Evolutionary conservation across 2,113 vertebrate genomes (phyloP), one percentile per base, ranked within the genome.

Genomic region (Crotalus horridus): DNA sequence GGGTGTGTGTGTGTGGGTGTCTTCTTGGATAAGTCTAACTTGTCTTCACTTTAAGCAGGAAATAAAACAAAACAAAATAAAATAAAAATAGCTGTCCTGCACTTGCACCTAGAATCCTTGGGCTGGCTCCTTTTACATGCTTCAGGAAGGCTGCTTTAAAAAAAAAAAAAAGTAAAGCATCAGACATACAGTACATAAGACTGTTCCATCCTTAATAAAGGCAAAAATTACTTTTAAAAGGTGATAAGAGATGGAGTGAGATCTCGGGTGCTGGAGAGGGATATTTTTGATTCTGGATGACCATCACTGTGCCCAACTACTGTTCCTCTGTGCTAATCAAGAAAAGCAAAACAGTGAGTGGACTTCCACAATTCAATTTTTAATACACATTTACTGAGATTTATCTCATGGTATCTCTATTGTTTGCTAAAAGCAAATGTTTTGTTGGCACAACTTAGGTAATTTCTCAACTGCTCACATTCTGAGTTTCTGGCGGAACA

Each of bases 401-500:
- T 92, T 92, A 5, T 29, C 48, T 88, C 43, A 53, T 54, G 29
- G 43, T 10, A 88, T 9, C 43, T 51, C 64, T 54, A 1, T 56
- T 29, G 91, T 95, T 81, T 87, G 88, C 91, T 95, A 56, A 91
- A 59, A 91, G 29, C 12, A 51, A 21, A 48, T 1, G 43, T 51
- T 69, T 86, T 51, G 33, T 5, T 91, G 21, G 33, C 94, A 6
- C 89, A 93, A 91, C 15, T 93, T 55, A 91, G 0, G 12, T 58
- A 39, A 59, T 64, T 92, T 64, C 20, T 26, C 13, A 15, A 33
- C 54, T 43, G 48, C 21, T 54, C 43, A 20, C 15, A 89, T 85
- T 81, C 61, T 56, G 51, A 48, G 39, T 89, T 74, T 55, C 21
- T 59, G 33, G 58, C 12, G 88, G 24, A 56, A 69, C 48, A 20